Evolutionary conservation across 2,797 vertebrate species (phyloP).

Genomic region (Silurus lanzhouensis): DNA sequence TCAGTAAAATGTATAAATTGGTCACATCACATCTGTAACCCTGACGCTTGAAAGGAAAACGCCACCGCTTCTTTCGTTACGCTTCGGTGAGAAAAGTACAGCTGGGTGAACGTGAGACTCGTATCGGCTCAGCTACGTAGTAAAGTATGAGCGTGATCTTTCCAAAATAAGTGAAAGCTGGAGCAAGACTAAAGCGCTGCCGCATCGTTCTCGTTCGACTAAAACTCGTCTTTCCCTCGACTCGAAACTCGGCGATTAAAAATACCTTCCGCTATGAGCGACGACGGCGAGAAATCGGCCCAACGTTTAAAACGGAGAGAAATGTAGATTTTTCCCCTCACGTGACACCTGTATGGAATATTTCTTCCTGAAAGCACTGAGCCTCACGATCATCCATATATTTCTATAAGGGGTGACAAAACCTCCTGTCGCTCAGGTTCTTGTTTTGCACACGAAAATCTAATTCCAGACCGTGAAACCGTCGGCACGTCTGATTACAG

Average conservation of each 20-base stretch:
- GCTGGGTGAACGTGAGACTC: no score
- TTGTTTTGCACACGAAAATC: slow-evolving; percentile 14
- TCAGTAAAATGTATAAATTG: no score
- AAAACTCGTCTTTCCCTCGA: background rate
- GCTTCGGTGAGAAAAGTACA: no score
- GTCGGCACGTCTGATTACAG: slow-evolving; percentile 52
- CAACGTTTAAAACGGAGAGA: no score
- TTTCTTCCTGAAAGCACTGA: background rate
- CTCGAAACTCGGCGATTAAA: background rate
- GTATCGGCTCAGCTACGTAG: no score
- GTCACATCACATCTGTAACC: no score
- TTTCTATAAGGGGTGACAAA: background rate
- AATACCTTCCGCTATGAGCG: background rate
- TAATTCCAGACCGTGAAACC: slow-evolving; percentile 28
- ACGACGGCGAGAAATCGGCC: background rate
- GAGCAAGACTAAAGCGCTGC: background rate
- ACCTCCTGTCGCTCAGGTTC: background rate
- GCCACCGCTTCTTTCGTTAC: no score
- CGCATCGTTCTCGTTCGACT: background rate
- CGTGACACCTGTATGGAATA: background rate
- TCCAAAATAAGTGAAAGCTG: no score
- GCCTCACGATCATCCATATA: background rate
- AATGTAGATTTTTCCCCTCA: background rate
- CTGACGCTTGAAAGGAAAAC: no score
- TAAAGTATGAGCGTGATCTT: no score